Evolutionary conservation across 2,888 invertebrate species (phyloP), one percentile per base, ranked within the genome.

Genomic region (Macaria notata): DNA sequence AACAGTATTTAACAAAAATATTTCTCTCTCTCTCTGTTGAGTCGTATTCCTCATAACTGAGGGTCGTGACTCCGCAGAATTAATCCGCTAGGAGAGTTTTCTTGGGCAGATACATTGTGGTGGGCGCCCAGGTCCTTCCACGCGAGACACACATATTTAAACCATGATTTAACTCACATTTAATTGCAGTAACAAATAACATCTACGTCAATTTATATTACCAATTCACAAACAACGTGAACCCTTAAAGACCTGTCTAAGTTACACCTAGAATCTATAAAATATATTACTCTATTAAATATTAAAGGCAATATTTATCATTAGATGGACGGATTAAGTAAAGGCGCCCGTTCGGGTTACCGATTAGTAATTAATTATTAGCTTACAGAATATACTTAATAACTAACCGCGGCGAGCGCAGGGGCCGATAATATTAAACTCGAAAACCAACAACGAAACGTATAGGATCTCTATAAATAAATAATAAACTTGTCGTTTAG

Each of bases 271-370:
- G 80, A 83, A 71, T 83, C 88, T 90, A 91, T 88, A 89, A 91
- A 90, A 90, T 90, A 90, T 91, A 90, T 91, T 90, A 88, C 86
- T 91, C 86, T 90, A 90, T 88, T 90, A 90, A 88, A 89, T 88
- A 89, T 89, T 91, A 90, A 90, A 91, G 90, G 91, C 90, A 91
- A 91, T 88, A 87, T 90, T 88, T 90, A 90, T 86, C 79, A 81
- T 88, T 88, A 90, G 83, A 90, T 88, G 91, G 91, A 91, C 91
- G 91, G 91, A 91, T 90, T 88, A 87, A 86, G 86, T 88, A 79
- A 89, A 90, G 90, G 88, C 89, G 88, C 90, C 89, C 90, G 81
- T 76, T 71, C 84, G 89, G 90, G 87, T 88, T 88, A 89, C 91
- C 90, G 78, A 86, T 87, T 88, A 88, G 84, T 86, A 80, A 85